Percentiles rank a stretch among this genome's conserved stretches.
Conservation (phyloP, 2,113 vertebrate species). For the Thermophis baileyi region DNA sequence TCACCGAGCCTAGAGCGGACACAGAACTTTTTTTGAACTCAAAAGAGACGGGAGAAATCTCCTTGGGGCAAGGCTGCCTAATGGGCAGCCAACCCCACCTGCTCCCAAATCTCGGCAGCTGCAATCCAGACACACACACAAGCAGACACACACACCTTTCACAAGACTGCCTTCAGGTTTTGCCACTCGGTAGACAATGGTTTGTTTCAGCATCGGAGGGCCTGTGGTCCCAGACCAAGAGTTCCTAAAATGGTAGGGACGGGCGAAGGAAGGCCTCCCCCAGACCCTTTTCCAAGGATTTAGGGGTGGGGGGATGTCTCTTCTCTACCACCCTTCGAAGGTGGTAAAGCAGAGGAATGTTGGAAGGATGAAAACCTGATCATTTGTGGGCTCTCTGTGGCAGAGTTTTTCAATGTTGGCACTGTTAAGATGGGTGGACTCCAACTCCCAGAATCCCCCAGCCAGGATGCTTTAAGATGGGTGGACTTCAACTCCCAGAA, state of each 20-base stretch:
- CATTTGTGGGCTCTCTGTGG: neutral
- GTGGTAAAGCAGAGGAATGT: neutral
- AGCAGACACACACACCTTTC: no score
- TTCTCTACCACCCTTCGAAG: neutral
- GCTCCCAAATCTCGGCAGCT: neutral
- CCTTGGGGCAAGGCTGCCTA: fast-evolving
- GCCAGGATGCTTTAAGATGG: no score
- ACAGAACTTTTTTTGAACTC: no score
- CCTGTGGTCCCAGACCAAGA: fast-evolving
- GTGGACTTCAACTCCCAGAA: no score
- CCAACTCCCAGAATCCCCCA: neutral
- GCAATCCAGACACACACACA: neutral
- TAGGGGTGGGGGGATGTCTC: neutral
- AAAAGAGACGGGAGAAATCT: neutral
- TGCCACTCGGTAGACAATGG: fast-evolving
- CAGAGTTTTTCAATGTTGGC: neutral
- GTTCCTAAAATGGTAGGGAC: neutral
- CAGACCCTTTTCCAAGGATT: neutral
- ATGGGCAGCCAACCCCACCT: neutral
- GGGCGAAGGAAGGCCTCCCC: neutral
- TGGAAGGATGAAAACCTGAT: neutral
- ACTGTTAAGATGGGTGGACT: neutral
- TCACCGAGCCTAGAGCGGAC: neutral
- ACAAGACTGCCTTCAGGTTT: fast-evolving
- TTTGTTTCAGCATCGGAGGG: fast-evolving